A percentile compares a stretch with the other conserved stretches of the same genome.
phyloP scores from a whole-genome alignment of 2,888 invertebrate species.

The Amphipyra tragopoginis region DNA sequence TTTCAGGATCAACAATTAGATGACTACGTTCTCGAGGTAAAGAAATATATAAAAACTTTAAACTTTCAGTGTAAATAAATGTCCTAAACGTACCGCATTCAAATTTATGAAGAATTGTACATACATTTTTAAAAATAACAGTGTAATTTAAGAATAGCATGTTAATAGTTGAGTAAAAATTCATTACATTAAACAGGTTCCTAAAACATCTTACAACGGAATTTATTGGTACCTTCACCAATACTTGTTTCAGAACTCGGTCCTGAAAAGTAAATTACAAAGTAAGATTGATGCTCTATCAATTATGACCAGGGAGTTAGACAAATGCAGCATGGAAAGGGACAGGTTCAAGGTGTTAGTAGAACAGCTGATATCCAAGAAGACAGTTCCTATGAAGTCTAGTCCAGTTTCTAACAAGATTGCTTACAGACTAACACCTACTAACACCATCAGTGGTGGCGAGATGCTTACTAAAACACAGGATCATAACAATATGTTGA shows the following conservation, averaged over 20 bases:
- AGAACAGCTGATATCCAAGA: conserved; percentile 92
- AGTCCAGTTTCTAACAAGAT: conserved; percentile 66
- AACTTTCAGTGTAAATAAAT: too few relatives aligned
- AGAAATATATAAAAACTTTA: not conserved
- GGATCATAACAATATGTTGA: conserved; percentile 90
- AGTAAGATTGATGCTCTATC: conserved; percentile 95
- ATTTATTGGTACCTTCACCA: not conserved
- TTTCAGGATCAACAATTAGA: conserved; percentile 86
- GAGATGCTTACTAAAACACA: conserved; percentile 90
- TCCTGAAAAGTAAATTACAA: conserved; percentile 93
- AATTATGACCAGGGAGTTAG: conserved; percentile 94
- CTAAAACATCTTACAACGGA: not conserved
- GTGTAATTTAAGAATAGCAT: too few relatives aligned
- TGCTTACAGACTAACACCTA: conserved; percentile 75
- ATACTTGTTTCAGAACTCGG: conserved; percentile 86
- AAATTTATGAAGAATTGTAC: too few relatives aligned
- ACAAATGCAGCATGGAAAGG: conserved; percentile 94
- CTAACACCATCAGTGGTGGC: conserved; percentile 87
- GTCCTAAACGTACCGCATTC: too few relatives aligned
- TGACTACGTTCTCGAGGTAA: conserved; percentile 85
- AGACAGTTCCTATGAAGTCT: conserved; percentile 61
- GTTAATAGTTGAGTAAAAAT: too few relatives aligned
- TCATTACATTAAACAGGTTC: too few relatives aligned
- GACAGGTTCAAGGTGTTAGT: conserved; percentile 95
- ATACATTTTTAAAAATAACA: too few relatives aligned